A percentile compares a stretch with the other conserved stretches of the same genome.
phyloP scores from a whole-genome alignment of 2,888 invertebrate species.

The Caenorhabditis angaria region DNA sequence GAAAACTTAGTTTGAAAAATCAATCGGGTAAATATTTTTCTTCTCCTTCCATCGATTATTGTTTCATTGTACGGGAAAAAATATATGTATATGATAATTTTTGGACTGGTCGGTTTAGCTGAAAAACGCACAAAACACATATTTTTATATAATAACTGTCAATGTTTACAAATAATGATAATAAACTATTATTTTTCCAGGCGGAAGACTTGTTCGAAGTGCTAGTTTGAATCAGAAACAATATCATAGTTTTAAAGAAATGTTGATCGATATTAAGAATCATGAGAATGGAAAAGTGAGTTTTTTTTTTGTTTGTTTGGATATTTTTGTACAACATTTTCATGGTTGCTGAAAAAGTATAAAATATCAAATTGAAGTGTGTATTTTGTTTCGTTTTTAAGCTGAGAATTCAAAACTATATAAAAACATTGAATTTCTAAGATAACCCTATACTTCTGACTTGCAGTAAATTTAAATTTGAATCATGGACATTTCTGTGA shows the following conservation, averaged over 20 bases:
- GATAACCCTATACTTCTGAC: too few species aligned
- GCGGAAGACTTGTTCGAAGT: slow-evolving; percentile 31
- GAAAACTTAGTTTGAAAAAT: not conserved
- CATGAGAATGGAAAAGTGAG: slow-evolving; percentile 3
- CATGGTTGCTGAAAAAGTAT: not conserved
- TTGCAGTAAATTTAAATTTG: too few species aligned
- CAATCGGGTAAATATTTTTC: not conserved
- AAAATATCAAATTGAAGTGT: not conserved
- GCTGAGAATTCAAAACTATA: too few species aligned
- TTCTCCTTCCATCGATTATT: not conserved
- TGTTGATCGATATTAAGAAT: slow-evolving; percentile 39
- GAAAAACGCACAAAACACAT: not conserved
- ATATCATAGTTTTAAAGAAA: slow-evolving; percentile 41
- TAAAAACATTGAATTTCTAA: not conserved
- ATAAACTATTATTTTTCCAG: not conserved
- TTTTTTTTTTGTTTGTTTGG: not conserved
- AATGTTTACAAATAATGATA: not conserved
- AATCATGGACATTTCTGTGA: too few species aligned
- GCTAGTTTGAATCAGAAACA: slow-evolving; percentile 37
- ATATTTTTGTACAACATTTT: not conserved
- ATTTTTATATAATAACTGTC: not conserved
- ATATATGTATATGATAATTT: not conserved
- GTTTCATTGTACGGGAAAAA: not conserved
- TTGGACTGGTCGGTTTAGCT: not conserved
- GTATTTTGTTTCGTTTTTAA: too few species aligned